Evolutionary conservation across 2,888 invertebrate species (phyloP).

Genomic region (Noctua comes): DNA sequence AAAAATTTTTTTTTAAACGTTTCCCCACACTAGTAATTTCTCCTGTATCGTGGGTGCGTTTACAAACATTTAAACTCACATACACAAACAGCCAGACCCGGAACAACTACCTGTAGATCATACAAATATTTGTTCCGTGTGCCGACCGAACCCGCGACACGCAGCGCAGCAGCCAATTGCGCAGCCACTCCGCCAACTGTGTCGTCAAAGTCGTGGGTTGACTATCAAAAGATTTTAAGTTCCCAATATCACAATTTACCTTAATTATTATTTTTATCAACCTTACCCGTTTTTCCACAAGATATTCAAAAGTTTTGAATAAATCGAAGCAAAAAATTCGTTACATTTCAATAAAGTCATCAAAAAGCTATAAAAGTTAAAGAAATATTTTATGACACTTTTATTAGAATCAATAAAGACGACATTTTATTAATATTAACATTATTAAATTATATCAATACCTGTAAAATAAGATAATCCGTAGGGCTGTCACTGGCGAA

Average conservation of each 20-base stretch:
- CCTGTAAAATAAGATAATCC: constrained; percentile 21
- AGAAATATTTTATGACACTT: constrained; percentile 33
- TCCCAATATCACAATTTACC: neutral
- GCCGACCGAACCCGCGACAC: too few relatives aligned
- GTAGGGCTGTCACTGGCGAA: constrained; percentile 15
- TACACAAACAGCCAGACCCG: too few relatives aligned
- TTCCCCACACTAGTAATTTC: too few relatives aligned
- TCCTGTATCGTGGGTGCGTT: too few relatives aligned
- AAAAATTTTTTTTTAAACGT: too few relatives aligned
- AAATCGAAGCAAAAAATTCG: neutral
- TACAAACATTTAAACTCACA: too few relatives aligned
- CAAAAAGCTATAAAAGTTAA: constrained; percentile 13
- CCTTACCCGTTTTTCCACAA: neutral
- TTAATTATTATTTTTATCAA: neutral
- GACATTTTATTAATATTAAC: constrained; percentile 25
- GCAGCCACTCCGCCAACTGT: too few relatives aligned
- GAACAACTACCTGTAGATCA: too few relatives aligned
- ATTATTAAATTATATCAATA: constrained; percentile 38
- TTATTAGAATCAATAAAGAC: constrained; percentile 40
- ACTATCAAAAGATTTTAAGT: neutral
- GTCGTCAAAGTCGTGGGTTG: too few relatives aligned
- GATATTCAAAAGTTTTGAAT: neutral
- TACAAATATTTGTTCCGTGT: too few relatives aligned
- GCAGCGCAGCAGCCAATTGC: too few relatives aligned
- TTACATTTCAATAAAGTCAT: constrained; percentile 40